These are phyloP conservation scores for Lycocerus yunnanus DNA, from an alignment of 2,888 invertebrate genomes.

Conservation along the genomic window DNA sequence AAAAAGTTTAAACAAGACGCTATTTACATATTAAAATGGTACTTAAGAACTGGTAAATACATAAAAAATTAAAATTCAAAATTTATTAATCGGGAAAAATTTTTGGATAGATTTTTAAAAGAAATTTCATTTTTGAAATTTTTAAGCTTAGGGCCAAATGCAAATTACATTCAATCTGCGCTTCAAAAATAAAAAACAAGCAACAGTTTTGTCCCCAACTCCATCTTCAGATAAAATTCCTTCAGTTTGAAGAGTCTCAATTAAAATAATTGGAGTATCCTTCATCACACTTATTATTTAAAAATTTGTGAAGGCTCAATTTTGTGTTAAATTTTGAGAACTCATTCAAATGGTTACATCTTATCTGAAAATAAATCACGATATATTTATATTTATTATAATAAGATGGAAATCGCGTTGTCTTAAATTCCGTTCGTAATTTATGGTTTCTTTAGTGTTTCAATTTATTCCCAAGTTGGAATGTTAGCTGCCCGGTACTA, in stretches of 20 bases:
- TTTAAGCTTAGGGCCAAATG: too few species aligned
- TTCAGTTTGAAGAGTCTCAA: background rate
- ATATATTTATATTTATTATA: constrained; percentile 49
- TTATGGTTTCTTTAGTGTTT: constrained; percentile 54
- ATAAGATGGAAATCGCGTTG: constrained; percentile 51
- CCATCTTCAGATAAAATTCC: too few species aligned
- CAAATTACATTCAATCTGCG: too few species aligned
- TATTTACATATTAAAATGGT: background rate
- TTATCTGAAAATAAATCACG: background rate
- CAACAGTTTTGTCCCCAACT: too few species aligned
- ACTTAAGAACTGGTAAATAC: background rate
- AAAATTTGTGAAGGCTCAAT: background rate
- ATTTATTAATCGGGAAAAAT: background rate
- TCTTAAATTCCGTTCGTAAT: constrained; percentile 53
- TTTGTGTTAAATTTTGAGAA: background rate
- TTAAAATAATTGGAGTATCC: background rate
- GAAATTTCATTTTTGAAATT: too few species aligned
- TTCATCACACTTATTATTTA: background rate
- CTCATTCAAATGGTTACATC: background rate
- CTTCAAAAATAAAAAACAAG: too few species aligned
- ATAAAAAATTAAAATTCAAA: background rate
- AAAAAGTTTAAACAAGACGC: background rate
- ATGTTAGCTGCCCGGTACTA: constrained; percentile 30
- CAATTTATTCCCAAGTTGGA: constrained; percentile 48
- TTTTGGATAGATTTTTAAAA: too few species aligned